phyloP scores from a whole-genome alignment of 1,140 invertebrate species.

The Palaemon carinicauda region DNA sequence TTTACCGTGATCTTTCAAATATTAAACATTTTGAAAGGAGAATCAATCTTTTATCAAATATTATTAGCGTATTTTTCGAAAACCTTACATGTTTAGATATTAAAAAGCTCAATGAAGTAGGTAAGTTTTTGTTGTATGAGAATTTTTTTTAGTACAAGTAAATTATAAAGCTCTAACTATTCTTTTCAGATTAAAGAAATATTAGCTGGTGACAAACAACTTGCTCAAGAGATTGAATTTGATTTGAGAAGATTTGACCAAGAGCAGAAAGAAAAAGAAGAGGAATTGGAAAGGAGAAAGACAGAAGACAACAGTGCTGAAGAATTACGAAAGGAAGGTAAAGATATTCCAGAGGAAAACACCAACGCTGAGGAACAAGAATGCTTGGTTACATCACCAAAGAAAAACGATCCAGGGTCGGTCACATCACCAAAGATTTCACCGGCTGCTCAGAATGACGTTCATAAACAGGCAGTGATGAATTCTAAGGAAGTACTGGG shows the following conservation, averaged over 20 bases:
- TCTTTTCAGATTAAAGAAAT: slow-evolving; percentile 66
- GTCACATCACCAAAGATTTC: no score
- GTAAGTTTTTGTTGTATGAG: no score
- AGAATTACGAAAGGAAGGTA: neutral
- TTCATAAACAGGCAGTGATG: neutral
- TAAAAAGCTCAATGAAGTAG: no score
- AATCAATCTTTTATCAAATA: no score
- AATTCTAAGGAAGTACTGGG: neutral
- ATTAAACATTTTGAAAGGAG: no score
- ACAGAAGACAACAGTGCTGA: neutral
- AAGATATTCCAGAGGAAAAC: neutral
- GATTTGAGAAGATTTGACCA: slow-evolving; percentile 66
- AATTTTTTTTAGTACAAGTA: no score
- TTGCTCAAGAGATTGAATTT: slow-evolving; percentile 68
- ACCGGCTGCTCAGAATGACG: neutral
- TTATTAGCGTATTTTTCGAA: no score
- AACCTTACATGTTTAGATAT: no score
- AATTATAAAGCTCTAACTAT: no score
- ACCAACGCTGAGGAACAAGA: neutral
- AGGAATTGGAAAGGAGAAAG: neutral
- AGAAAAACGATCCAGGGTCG: no score
- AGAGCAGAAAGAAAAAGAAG: slow-evolving; percentile 49
- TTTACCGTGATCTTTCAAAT: no score
- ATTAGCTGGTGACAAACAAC: slow-evolving; percentile 66
- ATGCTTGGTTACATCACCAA: neutral